Conservation (phyloP, 2,113 vertebrate genomes). For the Hoplias malabaricus region DNA sequence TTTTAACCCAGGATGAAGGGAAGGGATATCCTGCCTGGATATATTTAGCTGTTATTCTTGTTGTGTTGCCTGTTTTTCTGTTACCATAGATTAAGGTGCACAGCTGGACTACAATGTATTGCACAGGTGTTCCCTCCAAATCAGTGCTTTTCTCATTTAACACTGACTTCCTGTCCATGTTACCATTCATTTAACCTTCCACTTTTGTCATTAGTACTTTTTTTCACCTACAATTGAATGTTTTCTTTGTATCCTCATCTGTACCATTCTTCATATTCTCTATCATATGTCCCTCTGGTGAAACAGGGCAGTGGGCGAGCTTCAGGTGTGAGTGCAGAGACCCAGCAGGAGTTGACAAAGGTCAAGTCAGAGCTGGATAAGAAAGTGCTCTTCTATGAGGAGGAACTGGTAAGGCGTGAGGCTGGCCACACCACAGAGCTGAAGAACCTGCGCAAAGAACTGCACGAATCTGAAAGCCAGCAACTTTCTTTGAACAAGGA, state of each 20-base stretch:
- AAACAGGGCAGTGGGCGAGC: slow-evolving; percentile 84
- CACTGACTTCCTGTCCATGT: background rate
- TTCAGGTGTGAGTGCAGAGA: slow-evolving; percentile 71
- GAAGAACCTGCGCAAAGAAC: slow-evolving; percentile 87
- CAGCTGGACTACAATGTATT: slow-evolving; percentile 6
- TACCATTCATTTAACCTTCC: background rate
- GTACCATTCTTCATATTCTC: background rate
- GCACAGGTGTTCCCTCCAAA: background rate
- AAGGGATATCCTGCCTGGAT: slow-evolving; percentile 45
- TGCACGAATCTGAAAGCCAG: slow-evolving; percentile 89
- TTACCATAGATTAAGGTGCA: background rate
- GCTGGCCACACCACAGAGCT: slow-evolving; percentile 85
- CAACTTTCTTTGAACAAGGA: slow-evolving; percentile 88
- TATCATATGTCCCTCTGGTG: slow-evolving; percentile 57
- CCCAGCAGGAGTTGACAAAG: slow-evolving; percentile 89
- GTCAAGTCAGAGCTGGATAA: slow-evolving; percentile 91
- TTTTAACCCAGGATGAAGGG: slow-evolving; percentile 4
- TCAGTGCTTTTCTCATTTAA: background rate
- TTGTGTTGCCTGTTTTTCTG: slow-evolving; percentile 16
- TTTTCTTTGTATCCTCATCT: background rate
- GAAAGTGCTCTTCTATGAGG: slow-evolving; percentile 91
- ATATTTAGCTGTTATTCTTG: slow-evolving; percentile 45
- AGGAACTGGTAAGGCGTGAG: slow-evolving; percentile 88
- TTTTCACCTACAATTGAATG: background rate
- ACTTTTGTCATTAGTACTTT: background rate